phyloP scores from a whole-genome alignment of 2,797 vertebrate genomes.

The Sternotherus odoratus region DNA sequence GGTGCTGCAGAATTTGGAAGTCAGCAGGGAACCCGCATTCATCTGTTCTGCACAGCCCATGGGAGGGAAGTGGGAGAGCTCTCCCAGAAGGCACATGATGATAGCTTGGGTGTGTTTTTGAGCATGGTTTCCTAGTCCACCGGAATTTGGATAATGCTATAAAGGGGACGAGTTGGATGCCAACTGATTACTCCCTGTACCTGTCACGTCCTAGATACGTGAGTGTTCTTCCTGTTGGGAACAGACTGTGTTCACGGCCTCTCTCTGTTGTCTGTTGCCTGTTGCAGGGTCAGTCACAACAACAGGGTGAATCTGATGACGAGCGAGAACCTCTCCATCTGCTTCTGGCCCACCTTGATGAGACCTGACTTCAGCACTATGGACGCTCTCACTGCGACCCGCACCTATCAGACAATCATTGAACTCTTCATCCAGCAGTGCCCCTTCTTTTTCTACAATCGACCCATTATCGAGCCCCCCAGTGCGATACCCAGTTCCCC shows the following conservation, averaged over 20 bases:
- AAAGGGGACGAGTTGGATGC: not conserved
- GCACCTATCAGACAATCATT: slow-evolving; percentile 99
- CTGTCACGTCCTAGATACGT: not conserved
- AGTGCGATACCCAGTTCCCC: slow-evolving; percentile 86
- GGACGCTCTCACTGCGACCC: slow-evolving; percentile 95
- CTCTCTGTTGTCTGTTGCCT: not conserved
- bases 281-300: slow-evolving; percentile 91
- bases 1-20: not conserved
- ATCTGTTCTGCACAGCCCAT: not conserved
- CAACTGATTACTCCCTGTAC: not conserved
- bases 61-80: not conserved
- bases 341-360: slow-evolving; percentile 98
- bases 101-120: not conserved
- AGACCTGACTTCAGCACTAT: slow-evolving; percentile 96
- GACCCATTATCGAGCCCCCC: slow-evolving; percentile 86
- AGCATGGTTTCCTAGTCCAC: not conserved
- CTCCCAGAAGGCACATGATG: not conserved
- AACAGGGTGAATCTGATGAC: slow-evolving; percentile 95
- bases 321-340: slow-evolving; percentile 97
- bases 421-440: slow-evolving; percentile 96
- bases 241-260: not conserved
- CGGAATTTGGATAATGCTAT: not conserved
- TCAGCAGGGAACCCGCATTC: not conserved
- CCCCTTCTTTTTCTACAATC: slow-evolving; percentile 93
- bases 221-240: not conserved